Evolutionary conservation across 2,113 vertebrate genomes (phyloP).

Genomic region (Sitta europaea): DNA sequence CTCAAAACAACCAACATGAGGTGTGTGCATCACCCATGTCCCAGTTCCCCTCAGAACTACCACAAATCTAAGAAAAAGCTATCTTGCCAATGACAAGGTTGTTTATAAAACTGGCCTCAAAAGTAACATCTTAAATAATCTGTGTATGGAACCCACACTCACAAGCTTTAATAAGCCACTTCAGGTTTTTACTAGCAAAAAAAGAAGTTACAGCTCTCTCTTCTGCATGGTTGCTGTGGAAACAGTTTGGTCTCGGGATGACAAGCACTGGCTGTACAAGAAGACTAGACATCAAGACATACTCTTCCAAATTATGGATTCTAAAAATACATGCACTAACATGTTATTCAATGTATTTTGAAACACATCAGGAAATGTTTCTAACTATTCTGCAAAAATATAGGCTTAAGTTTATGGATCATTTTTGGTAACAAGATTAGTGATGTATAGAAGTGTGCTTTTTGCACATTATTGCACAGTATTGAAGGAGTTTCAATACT

Average conservation of each 20-base stretch:
- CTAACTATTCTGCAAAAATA: not conserved
- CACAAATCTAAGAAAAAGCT: not conserved
- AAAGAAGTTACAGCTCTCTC: conserved; percentile 14
- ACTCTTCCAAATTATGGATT: not conserved
- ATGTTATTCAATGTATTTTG: not conserved
- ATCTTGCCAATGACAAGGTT: not conserved
- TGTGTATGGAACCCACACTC: not conserved
- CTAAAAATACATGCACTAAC: not conserved
- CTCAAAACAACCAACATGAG: not conserved
- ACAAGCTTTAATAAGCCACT: conserved; percentile 24
- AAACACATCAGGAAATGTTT: not conserved
- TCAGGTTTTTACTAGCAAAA: conserved; percentile 38
- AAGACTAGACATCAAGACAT: conserved; percentile 22
- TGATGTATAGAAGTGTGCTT: not conserved
- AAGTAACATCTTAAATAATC: conserved; percentile 1
- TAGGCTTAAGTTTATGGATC: not conserved
- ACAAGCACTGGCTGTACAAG: conserved; percentile 20
- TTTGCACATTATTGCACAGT: no score
- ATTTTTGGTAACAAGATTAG: not conserved
- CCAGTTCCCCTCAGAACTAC: not conserved
- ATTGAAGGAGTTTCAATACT: not conserved
- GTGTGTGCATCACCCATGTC: accelerated
- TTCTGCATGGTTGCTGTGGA: conserved; percentile 70
- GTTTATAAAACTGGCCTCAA: not conserved
- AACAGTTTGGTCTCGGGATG: conserved; percentile 50